Base-by-base conservation (phyloP, 2,888 invertebrate genomes). In the Rosalia funebris region DNA sequence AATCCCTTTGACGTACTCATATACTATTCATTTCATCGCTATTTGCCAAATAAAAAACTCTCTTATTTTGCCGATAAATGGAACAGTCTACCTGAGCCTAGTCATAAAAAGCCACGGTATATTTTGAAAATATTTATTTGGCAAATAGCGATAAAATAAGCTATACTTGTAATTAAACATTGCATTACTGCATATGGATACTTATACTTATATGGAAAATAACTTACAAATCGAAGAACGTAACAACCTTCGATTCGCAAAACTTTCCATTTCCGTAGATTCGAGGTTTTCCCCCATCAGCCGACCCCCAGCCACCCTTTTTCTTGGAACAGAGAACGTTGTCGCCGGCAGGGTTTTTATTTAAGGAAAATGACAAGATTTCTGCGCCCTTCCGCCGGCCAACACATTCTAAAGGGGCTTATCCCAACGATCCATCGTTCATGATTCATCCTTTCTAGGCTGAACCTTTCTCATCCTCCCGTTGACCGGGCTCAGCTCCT, bases 401-500 rank as follows among this genome's bases (percentile, higher is more conserved):
- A 25, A 37, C 52, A 54, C 54, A 53, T 67, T 57, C 65, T 58
- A 72, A 75, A 75, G 77, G 77, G 75, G 74, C 78, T 78, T 77
- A 77, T 77, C 77, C 77, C 71, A 71, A 74, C 74, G 72, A 70
- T 75, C 75, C 76, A 75, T 75, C 77, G 72, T 77, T 75, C 79
- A 78, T 79, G 79, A 79, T 78, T 79, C 78, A 79, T 79, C 77
- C 79, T 76, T 78, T 78, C 75, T 72, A 73, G 74, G 72, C 69
- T 72, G 74, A 75, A 75, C 77, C 77, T 75, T 77, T 75, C 75
- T 71, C 75, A 74, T 73, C 75, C 77, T 72, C 72, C 71, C 59
- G 69, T 65, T 69, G 73, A 71, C 71, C 72, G 69, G 64, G 71
- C 72, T 62, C 62, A 45, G 48, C 60, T 50, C 65, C 57, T 42